phyloP scores from a whole-genome alignment of 2,113 vertebrate species.

The Ranitomeya imitator region DNA sequence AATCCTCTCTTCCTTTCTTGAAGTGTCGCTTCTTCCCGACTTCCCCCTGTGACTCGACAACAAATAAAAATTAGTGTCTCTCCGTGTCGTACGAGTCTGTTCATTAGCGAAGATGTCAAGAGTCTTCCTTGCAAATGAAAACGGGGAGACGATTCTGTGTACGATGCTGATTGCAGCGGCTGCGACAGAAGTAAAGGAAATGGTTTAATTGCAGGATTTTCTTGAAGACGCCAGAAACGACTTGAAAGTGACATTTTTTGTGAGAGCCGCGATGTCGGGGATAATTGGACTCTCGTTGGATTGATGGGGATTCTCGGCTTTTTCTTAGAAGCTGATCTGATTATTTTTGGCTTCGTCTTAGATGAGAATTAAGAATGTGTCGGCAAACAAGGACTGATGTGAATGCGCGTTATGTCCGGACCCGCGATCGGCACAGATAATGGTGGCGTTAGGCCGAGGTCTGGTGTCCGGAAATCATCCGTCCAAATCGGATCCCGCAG shows the following conservation, averaged over 20 bases:
- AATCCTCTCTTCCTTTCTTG: neutral
- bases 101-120: slow-evolving; percentile 42
- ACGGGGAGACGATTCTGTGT: slow-evolving; percentile 35
- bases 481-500: no score
- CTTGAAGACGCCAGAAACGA: slow-evolving; percentile 20
- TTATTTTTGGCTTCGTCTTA: slow-evolving; percentile 27
- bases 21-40: slow-evolving; percentile 14
- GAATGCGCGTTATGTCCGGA: no score
- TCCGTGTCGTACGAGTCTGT: neutral
- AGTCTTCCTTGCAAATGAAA: slow-evolving; percentile 57
- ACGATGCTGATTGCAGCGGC: slow-evolving; percentile 18
- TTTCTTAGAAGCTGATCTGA: neutral
- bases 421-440: no score
- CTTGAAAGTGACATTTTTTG: slow-evolving; percentile 33
- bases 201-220: slow-evolving; percentile 51
- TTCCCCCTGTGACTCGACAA: slow-evolving; percentile 50
- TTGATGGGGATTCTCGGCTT: neutral
- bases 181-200: slow-evolving; percentile 27
- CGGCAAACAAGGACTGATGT: neutral
- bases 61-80: slow-evolving; percentile 28
- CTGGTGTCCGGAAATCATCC: no score
- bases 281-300: slow-evolving; percentile 13
- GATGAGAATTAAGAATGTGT: neutral
- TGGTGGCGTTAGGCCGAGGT: no score
- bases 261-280: neutral